Evolutionary conservation across 2,797 vertebrate genomes (phyloP).

Genomic region (Gallinago nigripennis): DNA sequence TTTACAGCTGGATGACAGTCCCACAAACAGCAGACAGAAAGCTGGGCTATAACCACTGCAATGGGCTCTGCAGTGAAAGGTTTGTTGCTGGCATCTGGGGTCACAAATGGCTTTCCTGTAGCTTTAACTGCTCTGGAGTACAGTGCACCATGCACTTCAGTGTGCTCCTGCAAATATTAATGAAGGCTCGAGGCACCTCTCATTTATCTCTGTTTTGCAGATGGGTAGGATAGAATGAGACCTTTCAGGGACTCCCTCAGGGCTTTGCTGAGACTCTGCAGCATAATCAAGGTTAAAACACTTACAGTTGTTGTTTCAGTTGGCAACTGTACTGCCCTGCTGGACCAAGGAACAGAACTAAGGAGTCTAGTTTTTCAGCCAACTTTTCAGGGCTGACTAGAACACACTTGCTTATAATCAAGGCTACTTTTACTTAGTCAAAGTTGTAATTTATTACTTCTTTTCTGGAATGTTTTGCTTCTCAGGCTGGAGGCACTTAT

Average conservation of each 20-base stretch:
- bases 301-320: neutral
- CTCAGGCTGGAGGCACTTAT: neutral
- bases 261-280: neutral
- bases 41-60: neutral
- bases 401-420: neutral
- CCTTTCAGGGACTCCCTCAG: neutral
- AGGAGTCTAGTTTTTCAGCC: neutral
- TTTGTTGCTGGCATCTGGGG: neutral
- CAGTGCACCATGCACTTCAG: neutral
- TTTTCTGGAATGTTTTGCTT: neutral
- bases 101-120: neutral
- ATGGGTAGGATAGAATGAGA: neutral
- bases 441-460: neutral
- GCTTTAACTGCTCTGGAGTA: neutral
- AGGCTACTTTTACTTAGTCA: neutral
- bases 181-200: neutral
- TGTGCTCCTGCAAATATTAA: neutral
- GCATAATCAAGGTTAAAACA: neutral
- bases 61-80: accelerated
- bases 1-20: neutral
- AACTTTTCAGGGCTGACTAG: neutral
- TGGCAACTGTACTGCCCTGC: neutral
- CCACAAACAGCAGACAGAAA: neutral
- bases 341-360: neutral
- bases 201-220: neutral